These are phyloP conservation scores for Sphyrna mokarran DNA, from an alignment of 2,113 vertebrate genomes.

Conservation along the genomic window DNA sequence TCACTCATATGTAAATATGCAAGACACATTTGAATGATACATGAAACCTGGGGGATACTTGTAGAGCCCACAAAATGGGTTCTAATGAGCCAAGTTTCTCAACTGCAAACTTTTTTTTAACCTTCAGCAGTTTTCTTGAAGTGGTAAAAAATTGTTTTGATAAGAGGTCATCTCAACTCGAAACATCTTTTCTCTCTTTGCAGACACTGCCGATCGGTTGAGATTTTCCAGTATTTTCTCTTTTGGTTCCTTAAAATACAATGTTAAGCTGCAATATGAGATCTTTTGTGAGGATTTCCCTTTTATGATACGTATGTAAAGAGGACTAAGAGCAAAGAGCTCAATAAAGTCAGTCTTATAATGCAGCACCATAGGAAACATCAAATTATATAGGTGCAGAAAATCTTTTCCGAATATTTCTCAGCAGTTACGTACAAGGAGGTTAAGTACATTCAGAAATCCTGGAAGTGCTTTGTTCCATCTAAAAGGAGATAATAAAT, in stretches of 20 bases:
- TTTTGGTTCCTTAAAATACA: too few species aligned
- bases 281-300: too few species aligned
- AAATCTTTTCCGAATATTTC: background rate
- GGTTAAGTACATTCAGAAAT: background rate
- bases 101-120: background rate
- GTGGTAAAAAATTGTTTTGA: background rate
- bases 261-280: too few species aligned
- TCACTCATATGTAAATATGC: too few species aligned
- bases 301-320: background rate
- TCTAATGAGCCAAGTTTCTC: background rate
- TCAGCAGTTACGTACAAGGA: background rate
- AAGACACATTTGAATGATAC: too few species aligned
- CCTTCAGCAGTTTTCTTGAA: background rate
- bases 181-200: too few species aligned
- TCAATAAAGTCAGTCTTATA: background rate
- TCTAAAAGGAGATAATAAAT: background rate
- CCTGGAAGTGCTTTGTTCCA: background rate
- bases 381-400: background rate
- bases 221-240: too few species aligned
- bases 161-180: too few species aligned
- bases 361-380: background rate
- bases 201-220: too few species aligned
- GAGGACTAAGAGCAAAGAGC: background rate
- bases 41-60: too few species aligned
- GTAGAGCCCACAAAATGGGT: background rate